A percentile compares a stretch with the other conserved stretches of the same genome.
These are phyloP conservation scores for Podarcis raffonei DNA, from an alignment of 2,113 vertebrate species.

Conservation along the genomic window DNA sequence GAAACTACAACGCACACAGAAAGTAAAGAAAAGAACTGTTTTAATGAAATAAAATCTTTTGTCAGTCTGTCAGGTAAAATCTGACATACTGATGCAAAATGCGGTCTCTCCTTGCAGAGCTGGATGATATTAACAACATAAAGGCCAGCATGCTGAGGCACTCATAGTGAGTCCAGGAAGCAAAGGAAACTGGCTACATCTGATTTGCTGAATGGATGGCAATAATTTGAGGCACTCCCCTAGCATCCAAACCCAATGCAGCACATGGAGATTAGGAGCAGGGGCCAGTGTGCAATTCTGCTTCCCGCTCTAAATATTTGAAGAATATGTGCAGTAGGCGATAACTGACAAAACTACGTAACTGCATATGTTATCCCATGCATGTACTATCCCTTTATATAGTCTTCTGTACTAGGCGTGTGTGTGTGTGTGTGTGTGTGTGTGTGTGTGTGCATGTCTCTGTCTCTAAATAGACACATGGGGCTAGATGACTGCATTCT, in stretches of 20 bases:
- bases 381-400: too few species aligned
- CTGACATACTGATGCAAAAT: slow-evolving; percentile 41
- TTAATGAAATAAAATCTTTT: slow-evolving; percentile 67
- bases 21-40: slow-evolving; percentile 55
- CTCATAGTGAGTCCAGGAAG: slow-evolving; percentile 16
- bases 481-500: too few species aligned
- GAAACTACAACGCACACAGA: slow-evolving; percentile 51
- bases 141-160: not conserved
- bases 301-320: too few species aligned
- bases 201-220: not conserved
- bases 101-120: slow-evolving; percentile 38
- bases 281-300: not conserved
- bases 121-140: not conserved
- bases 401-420: too few species aligned
- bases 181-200: not conserved
- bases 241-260: too few species aligned
- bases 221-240: not conserved
- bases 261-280: not conserved
- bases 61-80: slow-evolving; percentile 57
- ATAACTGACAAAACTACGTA: not conserved
- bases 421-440: too few species aligned
- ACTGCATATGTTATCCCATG: too few species aligned
- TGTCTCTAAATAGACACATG: too few species aligned
- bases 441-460: too few species aligned
- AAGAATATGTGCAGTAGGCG: not conserved